Evolutionary conservation across 2,888 invertebrate species (phyloP), one percentile per base, ranked within the genome.

Genomic region (Drosophila fulvimacula): DNA sequence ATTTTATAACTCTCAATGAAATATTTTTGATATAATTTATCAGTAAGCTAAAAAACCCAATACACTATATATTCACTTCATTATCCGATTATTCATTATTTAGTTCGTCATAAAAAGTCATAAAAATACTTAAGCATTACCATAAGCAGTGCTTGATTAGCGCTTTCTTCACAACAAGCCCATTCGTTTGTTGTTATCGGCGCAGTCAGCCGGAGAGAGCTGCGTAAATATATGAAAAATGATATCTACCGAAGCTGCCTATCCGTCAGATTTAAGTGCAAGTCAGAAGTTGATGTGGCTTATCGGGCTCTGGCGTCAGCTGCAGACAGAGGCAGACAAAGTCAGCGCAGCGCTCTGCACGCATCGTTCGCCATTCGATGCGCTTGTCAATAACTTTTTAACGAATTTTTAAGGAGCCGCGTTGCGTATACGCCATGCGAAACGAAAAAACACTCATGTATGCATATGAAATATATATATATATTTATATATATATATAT

Each of bases 371-470:
- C 53, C 57, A 27, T 9, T 42, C 53, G 56, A 66, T 44, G 66
- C 67, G 68, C 63, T 72, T 71, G 69, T 82, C 84, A 76, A 87
- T 76, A 85, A 82, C 78, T 80, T 87, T 77, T 81, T 65, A 63
- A 79, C 70, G 82, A 73, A 84, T 85, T 80, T 78, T 62, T 73
- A 66, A 76, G 73, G 48, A 73, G 71, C 21, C 48, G 36, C 61
- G 73, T 67, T 82, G 75, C 88, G 80, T 84, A 77, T 84, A 84
- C 87, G 75, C 82, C 60, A 27, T 68, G 49, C 6, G 46, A 36
- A 30, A n/a, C n/a, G n/a, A n/a, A n/a, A 32, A 44, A 38, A 19
- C 30, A 6, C 15, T 39, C 21, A 30, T 27, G 39, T 36, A 41
- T 53, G 53, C 39, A 55, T 41, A 55, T 27, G 49, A 27, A n/a